These are phyloP conservation scores for Glaucopsyche alexis DNA, from an alignment of 2,888 invertebrate species.

Conservation along the genomic window DNA sequence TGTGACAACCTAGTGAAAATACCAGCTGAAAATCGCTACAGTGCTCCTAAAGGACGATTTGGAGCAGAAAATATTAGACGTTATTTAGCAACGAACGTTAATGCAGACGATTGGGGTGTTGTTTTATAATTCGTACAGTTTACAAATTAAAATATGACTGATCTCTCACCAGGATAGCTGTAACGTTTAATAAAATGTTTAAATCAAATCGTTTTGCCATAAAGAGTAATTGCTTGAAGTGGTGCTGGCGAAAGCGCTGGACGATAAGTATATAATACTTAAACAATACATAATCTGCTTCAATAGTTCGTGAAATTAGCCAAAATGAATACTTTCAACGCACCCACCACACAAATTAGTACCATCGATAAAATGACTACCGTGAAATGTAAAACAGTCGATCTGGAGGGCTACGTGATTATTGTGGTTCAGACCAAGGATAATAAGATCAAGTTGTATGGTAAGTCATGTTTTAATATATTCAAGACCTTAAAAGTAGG, in stretches of 20 bases:
- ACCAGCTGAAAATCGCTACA: conserved; percentile 41
- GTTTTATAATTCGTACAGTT: conserved; percentile 32
- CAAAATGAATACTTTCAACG: conserved; percentile 75
- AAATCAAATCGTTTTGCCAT: conserved; percentile 51
- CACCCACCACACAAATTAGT: conserved; percentile 73
- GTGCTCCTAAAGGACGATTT: conserved; percentile 33
- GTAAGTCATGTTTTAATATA: conserved; percentile 66
- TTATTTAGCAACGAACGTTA: background rate
- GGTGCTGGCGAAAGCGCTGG: conserved; percentile 76
- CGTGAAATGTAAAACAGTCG: conserved; percentile 83
- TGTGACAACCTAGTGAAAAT: conserved; percentile 46
- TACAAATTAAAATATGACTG: conserved; percentile 55
- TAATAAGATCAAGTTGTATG: conserved; percentile 95
- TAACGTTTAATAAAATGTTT: conserved; percentile 59
- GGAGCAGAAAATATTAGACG: conserved; percentile 12
- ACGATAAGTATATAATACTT: conserved; percentile 32
- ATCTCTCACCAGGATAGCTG: conserved; percentile 61
- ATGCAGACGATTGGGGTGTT: conserved; percentile 33
- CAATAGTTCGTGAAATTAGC: conserved; percentile 29
- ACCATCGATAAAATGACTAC: conserved; percentile 74
- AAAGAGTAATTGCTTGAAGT: conserved; percentile 66
- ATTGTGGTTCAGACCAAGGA: conserved; percentile 96
- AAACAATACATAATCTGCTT: conserved; percentile 13
- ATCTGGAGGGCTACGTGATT: conserved; percentile 96
- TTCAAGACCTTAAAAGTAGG: background rate